A percentile compares a stretch with the other conserved stretches of the same genome.
These are phyloP conservation scores for Eulemur rufifrons DNA, from an alignment of 2,113 vertebrate genomes.

Conservation along the genomic window DNA sequence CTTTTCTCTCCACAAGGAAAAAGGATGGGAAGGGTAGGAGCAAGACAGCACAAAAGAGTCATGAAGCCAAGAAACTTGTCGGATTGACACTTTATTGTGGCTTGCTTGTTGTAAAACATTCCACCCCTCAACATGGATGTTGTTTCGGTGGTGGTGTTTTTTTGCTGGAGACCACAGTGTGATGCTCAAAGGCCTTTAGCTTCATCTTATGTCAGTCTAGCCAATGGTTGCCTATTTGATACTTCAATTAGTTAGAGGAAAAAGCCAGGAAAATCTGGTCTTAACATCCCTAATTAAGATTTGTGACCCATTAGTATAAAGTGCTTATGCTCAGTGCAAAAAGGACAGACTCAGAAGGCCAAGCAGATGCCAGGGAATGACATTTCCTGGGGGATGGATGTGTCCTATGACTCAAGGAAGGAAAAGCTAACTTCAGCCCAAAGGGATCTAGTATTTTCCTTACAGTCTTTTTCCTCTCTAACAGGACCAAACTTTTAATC, in stretches of 20 bases:
- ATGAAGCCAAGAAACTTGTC: background rate
- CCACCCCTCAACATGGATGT: background rate
- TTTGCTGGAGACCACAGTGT: constrained; percentile 6
- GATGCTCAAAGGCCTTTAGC: background rate
- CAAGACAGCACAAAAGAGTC: background rate
- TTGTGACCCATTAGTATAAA: constrained; percentile 81
- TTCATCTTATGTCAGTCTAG: background rate
- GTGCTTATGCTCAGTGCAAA: constrained; percentile 88
- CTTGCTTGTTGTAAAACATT: background rate
- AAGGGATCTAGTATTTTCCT: constrained; percentile 51
- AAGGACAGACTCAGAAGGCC: constrained; percentile 73
- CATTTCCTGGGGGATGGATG: background rate
- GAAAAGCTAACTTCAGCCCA: background rate
- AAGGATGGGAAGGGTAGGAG: background rate
- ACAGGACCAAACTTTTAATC: constrained; percentile 49
- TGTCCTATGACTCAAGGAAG: background rate
- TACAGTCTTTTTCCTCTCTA: background rate
- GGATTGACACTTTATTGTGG: constrained; percentile 67
- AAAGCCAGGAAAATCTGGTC: constrained; percentile 54
- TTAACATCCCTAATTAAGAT: constrained; percentile 61
- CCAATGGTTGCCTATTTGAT: constrained; percentile 15
- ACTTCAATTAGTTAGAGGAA: constrained; percentile 35
- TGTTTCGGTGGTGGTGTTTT: background rate
- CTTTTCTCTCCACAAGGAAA: background rate
- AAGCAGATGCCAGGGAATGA: constrained; percentile 8